These are phyloP conservation scores for Clostera curtula DNA, from an alignment of 2,888 invertebrate species.

Conservation along the genomic window DNA sequence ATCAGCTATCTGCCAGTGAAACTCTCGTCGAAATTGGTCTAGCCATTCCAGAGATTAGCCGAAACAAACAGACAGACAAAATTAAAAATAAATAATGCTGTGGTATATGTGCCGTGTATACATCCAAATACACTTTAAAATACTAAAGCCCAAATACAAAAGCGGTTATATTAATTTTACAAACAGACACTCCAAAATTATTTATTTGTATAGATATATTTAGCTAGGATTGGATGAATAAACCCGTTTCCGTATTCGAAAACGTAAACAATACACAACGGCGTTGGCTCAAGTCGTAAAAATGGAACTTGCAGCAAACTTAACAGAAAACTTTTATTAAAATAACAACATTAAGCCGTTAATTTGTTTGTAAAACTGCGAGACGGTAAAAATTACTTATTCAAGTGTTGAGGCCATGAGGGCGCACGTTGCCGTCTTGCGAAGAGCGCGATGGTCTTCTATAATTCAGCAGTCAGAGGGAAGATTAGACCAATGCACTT, in stretches of 20 bases:
- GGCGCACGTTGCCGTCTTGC: slow-evolving; percentile 43
- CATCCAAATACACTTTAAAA: too few relatives aligned
- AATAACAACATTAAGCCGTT: slow-evolving; percentile 70
- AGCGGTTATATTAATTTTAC: too few relatives aligned
- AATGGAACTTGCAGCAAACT: slow-evolving; percentile 55
- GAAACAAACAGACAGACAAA: too few relatives aligned
- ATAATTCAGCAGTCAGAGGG: slow-evolving; percentile 57
- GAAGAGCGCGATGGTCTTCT: slow-evolving; percentile 51
- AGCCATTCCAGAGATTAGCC: too few relatives aligned
- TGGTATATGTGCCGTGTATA: too few relatives aligned
- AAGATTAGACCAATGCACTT: too few relatives aligned
- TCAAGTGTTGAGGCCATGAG: slow-evolving; percentile 55
- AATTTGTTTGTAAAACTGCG: slow-evolving; percentile 73
- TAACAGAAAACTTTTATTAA: slow-evolving; percentile 66
- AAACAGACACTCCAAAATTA: too few relatives aligned
- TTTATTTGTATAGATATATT: slow-evolving; percentile 4
- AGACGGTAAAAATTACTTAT: slow-evolving; percentile 70
- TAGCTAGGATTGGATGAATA: slow-evolving; percentile 15
- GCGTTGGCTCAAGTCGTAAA: slow-evolving; percentile 55
- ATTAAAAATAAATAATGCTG: too few relatives aligned
- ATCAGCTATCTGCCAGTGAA: too few relatives aligned
- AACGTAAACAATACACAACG: slow-evolving; percentile 54
- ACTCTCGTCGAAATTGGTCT: too few relatives aligned
- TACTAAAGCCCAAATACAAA: too few relatives aligned
- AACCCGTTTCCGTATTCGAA: slow-evolving; percentile 33